phyloP scores from a whole-genome alignment of 1,140 invertebrate genomes.

The Drosophila athabasca region DNA sequence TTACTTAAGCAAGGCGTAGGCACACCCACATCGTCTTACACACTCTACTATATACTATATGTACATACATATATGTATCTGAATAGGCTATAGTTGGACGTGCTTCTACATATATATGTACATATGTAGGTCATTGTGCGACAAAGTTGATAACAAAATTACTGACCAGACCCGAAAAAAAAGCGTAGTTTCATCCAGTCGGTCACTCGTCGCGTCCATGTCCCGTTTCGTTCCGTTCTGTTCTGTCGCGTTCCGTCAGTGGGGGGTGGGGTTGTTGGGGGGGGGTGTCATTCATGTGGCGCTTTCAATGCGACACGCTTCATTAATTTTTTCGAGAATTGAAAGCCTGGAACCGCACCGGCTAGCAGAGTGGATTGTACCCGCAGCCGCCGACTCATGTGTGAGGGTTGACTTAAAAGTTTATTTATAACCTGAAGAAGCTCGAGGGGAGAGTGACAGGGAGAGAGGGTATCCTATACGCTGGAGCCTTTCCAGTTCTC shows the following conservation, averaged over 20 bases:
- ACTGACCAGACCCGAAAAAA: constrained; percentile 49
- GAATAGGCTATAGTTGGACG: not conserved
- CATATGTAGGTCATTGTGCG: constrained; percentile 69
- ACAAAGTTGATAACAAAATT: constrained; percentile 63
- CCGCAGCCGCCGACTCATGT: constrained; percentile 27
- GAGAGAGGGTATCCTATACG: too few relatives aligned
- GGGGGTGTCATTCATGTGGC: constrained; percentile 48
- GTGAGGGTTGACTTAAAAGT: constrained; percentile 32
- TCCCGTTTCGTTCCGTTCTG: not conserved
- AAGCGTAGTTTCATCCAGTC: constrained; percentile 37
- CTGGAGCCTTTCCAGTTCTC: not conserved
- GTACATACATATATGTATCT: constrained; percentile 16
- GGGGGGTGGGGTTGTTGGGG: not conserved
- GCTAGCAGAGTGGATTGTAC: constrained; percentile 18
- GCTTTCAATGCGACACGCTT: constrained; percentile 66
- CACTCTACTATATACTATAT: not conserved
- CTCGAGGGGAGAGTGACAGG: not conserved
- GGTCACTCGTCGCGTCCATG: constrained; percentile 3
- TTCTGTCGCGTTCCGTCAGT: constrained; percentile 16
- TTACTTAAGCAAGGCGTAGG: constrained; percentile 35
- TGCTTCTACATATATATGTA: constrained; percentile 17
- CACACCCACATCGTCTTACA: constrained; percentile 6
- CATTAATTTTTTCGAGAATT: constrained; percentile 68
- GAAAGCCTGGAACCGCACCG: constrained; percentile 51
- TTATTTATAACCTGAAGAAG: constrained; percentile 59